Base-by-base conservation (phyloP, 2,113 vertebrate genomes). In the Capra hircus region DNA sequence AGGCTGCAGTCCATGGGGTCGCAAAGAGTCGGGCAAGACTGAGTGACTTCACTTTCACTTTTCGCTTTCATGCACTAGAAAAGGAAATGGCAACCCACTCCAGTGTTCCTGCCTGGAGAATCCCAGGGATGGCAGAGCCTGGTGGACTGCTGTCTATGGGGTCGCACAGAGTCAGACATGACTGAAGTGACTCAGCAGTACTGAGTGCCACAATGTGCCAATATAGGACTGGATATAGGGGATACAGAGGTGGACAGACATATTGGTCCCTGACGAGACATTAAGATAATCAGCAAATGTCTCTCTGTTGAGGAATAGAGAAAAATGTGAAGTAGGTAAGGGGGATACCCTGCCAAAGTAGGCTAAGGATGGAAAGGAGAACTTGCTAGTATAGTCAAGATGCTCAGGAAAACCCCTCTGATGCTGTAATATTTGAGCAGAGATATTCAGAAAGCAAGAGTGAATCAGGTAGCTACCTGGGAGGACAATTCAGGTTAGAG, bases 141-240 rank as follows among this genome's bases (percentile, higher is more conserved):
- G 27, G 27, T 14, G 59, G 27, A 1, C 59, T 60, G 59, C 59
- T 11, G 1, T 30, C 59, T 60, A 6, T 30, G 59, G 59, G 27
- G 27, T 60, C 0, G 6, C 59, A 60, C 59, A 60, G 59, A 30
- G 59, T 30, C 0, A 0, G 27, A 60, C 12, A 30, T 0, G 11
- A 59, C 59, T 60, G 59, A 60, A 28, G 59, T 1, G 27, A 60
- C 59, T 60, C 6, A 60, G 59, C 59, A 60, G 59, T 12, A 30
- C 28, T 64, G 30, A 60, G 19, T 67, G 27, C 14, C 25, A 40
- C 27, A 40, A 3, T 40, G 10, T 78, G 30, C 2, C 48, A 48
- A 7, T 36, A 78, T 12, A 85, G 71, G 14, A 40, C 7, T 57
- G 53, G 50, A 27, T 8, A 84, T 7, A 30, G 17, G 55, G 19